Conservation (phyloP, 2,113 vertebrate genomes). For the Propithecus coquereli region DNA sequence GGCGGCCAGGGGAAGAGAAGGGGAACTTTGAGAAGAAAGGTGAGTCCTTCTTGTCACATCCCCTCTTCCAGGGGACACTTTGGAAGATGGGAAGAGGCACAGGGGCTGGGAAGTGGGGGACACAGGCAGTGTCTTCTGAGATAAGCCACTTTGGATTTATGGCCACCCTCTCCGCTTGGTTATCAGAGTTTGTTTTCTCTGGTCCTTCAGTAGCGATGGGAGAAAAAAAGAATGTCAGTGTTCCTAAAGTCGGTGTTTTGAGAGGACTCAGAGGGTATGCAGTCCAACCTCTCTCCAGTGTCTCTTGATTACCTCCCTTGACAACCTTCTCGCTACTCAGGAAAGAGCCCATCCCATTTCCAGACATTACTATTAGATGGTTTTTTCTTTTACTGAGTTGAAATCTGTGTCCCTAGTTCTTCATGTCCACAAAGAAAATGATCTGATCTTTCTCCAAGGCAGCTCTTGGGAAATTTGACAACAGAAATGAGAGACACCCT, state of each 20-base stretch:
- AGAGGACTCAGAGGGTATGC: background rate
- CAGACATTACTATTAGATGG: background rate
- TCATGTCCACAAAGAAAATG: background rate
- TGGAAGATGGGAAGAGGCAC: background rate
- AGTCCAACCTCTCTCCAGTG: background rate
- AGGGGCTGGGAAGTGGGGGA: background rate
- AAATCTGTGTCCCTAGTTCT: background rate
- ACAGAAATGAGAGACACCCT: background rate
- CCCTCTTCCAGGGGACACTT: background rate
- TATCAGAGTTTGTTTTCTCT: background rate
- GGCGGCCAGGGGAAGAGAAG: conserved; percentile 85
- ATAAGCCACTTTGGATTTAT: background rate
- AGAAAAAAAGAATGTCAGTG: background rate
- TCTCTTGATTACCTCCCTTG: background rate
- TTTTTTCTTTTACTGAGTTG: background rate
- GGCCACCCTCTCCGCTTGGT: background rate
- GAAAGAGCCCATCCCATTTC: background rate
- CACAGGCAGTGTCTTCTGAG: background rate
- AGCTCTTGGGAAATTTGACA: background rate
- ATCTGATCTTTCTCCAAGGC: background rate
- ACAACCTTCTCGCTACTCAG: background rate
- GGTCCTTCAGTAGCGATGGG: background rate
- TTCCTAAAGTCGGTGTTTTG: background rate
- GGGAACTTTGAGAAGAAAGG: conserved; percentile 92
- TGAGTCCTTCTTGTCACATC: conserved; percentile 69